phyloP scores from a whole-genome alignment of 2,888 invertebrate genomes.

The Eurois occulta region DNA sequence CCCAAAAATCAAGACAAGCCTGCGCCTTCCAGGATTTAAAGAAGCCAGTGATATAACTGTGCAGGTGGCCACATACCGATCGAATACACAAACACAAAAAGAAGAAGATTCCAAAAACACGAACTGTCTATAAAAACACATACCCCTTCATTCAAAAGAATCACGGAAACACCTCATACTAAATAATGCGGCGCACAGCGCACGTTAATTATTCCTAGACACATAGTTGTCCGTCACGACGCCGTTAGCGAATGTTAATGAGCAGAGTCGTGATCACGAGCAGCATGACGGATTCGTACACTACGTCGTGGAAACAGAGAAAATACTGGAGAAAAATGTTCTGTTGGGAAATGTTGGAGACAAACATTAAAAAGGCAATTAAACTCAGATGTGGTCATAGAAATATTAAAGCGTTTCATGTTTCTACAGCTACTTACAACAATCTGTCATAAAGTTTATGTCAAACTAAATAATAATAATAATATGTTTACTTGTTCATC shows the following conservation, averaged over 20 bases:
- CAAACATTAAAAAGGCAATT: not conserved
- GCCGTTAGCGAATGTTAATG: slow-evolving; percentile 57
- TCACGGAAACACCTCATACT: slow-evolving; percentile 11
- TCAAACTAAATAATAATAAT: not conserved
- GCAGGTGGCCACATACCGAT: not conserved
- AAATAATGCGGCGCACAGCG: slow-evolving; percentile 41
- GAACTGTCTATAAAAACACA: not conserved
- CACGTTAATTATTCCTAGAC: slow-evolving; percentile 57
- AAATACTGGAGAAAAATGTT: slow-evolving; percentile 28
- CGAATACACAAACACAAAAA: not conserved
- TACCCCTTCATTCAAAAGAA: slow-evolving; percentile 32
- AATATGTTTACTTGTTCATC: not conserved
- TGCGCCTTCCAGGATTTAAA: not conserved
- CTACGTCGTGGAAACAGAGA: slow-evolving; percentile 20
- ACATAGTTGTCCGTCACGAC: slow-evolving; percentile 55
- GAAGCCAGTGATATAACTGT: not conserved
- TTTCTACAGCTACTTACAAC: too few relatives aligned
- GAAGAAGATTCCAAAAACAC: not conserved
- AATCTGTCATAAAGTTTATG: not conserved
- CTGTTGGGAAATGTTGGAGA: not conserved
- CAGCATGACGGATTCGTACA: slow-evolving; percentile 31
- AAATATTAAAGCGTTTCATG: not conserved
- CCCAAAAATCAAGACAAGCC: not conserved
- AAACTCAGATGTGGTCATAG: not conserved
- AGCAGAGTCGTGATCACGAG: slow-evolving; percentile 50